Conservation (phyloP, 2,113 vertebrate genomes). For the Apaloderma vittatum region DNA sequence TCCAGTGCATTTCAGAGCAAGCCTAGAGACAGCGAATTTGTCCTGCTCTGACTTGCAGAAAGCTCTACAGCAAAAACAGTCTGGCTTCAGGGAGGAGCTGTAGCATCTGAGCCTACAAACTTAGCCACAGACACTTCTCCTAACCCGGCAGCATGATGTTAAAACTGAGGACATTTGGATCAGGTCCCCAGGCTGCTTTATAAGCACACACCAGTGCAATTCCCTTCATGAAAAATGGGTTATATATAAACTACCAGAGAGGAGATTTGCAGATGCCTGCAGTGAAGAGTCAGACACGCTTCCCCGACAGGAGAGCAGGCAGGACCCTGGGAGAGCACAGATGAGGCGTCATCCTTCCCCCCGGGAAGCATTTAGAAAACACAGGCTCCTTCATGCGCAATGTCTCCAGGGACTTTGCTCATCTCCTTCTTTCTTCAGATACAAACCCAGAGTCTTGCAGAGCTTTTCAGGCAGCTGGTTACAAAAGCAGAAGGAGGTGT, state of each 20-base stretch:
- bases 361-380: background rate
- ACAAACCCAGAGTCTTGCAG: background rate
- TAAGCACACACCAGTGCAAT: background rate
- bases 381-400: background rate
- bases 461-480: background rate
- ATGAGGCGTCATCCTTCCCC: background rate
- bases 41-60: background rate
- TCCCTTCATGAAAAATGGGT: background rate
- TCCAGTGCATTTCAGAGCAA: background rate
- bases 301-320: background rate
- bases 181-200: constrained; percentile 44
- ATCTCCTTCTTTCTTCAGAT: background rate
- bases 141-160: background rate
- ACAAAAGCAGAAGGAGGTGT: background rate
- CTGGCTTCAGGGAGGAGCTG: background rate
- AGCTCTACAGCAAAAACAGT: background rate
- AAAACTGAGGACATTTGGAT: background rate
- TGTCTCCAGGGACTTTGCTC: background rate
- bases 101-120: background rate
- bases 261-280: background rate
- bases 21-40: background rate
- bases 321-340: background rate
- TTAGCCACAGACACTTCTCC: background rate
- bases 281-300: background rate
- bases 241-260: background rate